A percentile compares a stretch with the other conserved stretches of the same genome.
Conservation (phyloP, 2,888 invertebrate genomes). For the Lobophora halterata region DNA sequence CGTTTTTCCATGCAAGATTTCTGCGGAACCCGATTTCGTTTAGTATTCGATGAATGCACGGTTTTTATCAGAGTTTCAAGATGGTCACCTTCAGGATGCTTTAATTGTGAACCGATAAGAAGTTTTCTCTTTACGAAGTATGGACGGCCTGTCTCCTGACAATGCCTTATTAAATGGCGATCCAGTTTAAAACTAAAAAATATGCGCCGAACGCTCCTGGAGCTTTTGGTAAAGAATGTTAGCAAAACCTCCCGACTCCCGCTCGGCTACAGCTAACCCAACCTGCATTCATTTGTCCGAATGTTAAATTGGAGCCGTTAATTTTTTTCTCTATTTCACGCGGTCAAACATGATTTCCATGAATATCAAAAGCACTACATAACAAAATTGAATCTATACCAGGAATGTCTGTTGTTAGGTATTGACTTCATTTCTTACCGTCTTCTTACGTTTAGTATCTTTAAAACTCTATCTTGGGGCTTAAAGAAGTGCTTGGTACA, state of each 20-base stretch:
- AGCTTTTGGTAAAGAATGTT: conserved; percentile 24
- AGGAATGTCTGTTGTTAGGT: too few species aligned
- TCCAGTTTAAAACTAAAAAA: conserved; percentile 43
- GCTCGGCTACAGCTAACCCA: conserved; percentile 17
- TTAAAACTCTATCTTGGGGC: too few species aligned
- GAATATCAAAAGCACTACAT: conserved; percentile 5
- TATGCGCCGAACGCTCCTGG: conserved; percentile 19
- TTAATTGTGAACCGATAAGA: conserved; percentile 75
- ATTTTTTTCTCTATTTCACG: conserved; percentile 22
- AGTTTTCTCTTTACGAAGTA: conserved; percentile 54
- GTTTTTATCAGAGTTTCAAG: conserved; percentile 62
- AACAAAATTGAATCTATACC: too few species aligned
- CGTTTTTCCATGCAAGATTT: conserved; percentile 70
- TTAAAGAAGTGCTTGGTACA: too few species aligned
- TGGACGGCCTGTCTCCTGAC: conserved; percentile 42
- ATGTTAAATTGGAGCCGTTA: conserved; percentile 8
- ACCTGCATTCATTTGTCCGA: conserved; percentile 24
- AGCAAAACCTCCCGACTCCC: conserved; percentile 23
- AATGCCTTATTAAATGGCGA: conserved; percentile 58
- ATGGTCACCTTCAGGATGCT: conserved; percentile 74
- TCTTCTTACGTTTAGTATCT: too few species aligned
- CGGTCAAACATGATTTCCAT: conserved; percentile 26
- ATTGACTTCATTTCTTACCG: too few species aligned
- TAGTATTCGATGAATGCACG: conserved; percentile 69
- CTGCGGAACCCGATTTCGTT: conserved; percentile 67